Evolutionary conservation across 2,797 vertebrate species (phyloP).

Genomic region (Anas capensis): DNA sequence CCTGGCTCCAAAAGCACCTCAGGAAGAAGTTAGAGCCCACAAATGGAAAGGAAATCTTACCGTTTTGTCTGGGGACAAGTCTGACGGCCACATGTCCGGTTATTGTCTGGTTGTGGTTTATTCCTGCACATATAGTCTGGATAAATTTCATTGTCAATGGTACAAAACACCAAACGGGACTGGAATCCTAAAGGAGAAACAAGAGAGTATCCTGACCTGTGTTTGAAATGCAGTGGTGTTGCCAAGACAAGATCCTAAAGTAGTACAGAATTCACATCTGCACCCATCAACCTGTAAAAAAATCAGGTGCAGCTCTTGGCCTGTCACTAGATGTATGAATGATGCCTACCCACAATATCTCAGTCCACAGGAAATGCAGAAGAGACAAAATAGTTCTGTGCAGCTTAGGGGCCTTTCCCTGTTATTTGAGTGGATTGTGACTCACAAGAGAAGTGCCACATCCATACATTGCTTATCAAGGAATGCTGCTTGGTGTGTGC

Average conservation of each 20-base stretch:
- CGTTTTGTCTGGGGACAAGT: conserved; percentile 88
- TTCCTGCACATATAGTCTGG: conserved; percentile 89
- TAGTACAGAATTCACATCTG: background rate
- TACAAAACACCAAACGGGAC: conserved; percentile 91
- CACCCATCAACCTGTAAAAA: background rate
- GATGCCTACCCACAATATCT: background rate
- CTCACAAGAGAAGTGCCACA: background rate
- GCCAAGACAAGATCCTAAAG: background rate
- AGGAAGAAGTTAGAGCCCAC: background rate
- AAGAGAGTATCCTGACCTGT: background rate
- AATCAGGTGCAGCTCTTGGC: background rate
- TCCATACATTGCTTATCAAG: background rate
- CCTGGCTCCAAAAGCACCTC: background rate
- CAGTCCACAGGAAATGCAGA: background rate
- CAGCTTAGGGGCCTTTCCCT: background rate
- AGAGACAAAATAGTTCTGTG: background rate
- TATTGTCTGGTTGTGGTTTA: conserved; percentile 84
- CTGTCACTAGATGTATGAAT: background rate
- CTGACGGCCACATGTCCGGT: conserved; percentile 89
- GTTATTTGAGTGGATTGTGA: background rate
- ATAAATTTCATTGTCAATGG: conserved; percentile 90
- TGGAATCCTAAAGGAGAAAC: conserved; percentile 86
- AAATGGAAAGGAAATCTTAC: conserved; percentile 73
- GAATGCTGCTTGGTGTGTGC: background rate
- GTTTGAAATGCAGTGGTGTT: background rate